Evolutionary conservation across 2,797 vertebrate species (phyloP).

Genomic region (Halcyon badia): DNA sequence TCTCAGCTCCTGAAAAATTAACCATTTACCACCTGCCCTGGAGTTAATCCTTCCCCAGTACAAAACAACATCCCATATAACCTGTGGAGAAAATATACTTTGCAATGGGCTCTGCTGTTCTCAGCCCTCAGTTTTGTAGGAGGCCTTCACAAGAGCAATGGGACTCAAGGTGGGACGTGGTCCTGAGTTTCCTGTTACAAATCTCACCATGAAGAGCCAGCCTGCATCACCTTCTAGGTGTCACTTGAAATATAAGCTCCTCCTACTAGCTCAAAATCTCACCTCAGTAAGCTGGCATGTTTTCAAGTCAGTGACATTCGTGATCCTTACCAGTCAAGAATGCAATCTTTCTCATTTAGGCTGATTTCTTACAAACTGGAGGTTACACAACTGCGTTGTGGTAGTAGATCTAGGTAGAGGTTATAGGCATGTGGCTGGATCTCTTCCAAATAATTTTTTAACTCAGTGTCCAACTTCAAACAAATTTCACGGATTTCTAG

Average conservation of each 20-base stretch:
- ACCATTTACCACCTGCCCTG: not conserved
- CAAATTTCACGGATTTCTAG: not conserved
- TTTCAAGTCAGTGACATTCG: not conserved
- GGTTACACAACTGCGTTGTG: too few relatives aligned
- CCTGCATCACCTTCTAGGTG: not conserved
- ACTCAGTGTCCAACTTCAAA: not conserved
- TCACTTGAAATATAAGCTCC: not conserved
- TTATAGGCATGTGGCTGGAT: not conserved
- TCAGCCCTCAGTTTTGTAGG: not conserved
- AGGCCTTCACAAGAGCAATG: not conserved
- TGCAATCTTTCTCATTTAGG: not conserved
- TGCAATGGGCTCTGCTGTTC: not conserved
- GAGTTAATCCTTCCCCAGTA: not conserved
- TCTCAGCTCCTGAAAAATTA: not conserved
- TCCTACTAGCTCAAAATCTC: not conserved
- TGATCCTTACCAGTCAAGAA: not conserved
- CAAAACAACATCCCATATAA: not conserved
- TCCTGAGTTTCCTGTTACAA: not conserved
- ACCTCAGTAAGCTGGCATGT: not conserved
- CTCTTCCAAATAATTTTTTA: not conserved
- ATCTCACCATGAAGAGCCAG: not conserved
- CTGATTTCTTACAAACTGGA: not conserved
- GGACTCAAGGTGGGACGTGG: not conserved
- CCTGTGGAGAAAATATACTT: not conserved
- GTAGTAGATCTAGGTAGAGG: not conserved